phyloP scores from a whole-genome alignment of 2,797 vertebrate species.

The Pantherophis alleghaniensis region DNA sequence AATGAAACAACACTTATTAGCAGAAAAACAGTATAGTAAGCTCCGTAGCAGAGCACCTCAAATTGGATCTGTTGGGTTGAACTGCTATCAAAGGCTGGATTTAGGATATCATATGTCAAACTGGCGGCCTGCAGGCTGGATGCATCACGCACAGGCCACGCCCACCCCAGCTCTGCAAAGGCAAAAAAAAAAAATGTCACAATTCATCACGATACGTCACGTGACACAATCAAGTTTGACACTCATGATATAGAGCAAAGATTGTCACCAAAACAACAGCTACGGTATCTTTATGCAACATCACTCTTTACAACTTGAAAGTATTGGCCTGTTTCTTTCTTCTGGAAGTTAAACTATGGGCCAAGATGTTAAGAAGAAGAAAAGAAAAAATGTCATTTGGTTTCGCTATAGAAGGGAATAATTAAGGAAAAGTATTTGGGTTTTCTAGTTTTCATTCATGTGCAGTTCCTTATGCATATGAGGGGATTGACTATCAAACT shows the following conservation, averaged over 20 bases:
- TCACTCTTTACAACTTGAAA: background rate
- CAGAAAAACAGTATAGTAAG: background rate
- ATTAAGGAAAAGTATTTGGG: background rate
- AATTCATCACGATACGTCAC: too few species aligned
- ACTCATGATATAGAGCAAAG: background rate
- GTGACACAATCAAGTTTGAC: too few species aligned
- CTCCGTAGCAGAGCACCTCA: background rate
- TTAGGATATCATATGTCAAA: background rate
- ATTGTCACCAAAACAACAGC: background rate
- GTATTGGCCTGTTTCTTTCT: background rate
- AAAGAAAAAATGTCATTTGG: background rate
- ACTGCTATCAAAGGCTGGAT: background rate
- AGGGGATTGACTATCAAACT: background rate
- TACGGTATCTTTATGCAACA: background rate
- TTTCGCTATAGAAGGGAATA: background rate
- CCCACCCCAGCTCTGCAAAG: too few species aligned
- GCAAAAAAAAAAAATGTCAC: too few species aligned
- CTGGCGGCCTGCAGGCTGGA: too few species aligned
- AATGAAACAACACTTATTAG: background rate
- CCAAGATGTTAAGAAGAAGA: background rate
- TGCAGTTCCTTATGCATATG: background rate
- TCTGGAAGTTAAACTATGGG: background rate
- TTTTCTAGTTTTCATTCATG: background rate
- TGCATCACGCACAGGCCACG: too few species aligned
- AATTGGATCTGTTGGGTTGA: background rate